These are phyloP conservation scores for Formica selysi DNA, from an alignment of 1,140 invertebrate species.

Conservation along the genomic window DNA sequence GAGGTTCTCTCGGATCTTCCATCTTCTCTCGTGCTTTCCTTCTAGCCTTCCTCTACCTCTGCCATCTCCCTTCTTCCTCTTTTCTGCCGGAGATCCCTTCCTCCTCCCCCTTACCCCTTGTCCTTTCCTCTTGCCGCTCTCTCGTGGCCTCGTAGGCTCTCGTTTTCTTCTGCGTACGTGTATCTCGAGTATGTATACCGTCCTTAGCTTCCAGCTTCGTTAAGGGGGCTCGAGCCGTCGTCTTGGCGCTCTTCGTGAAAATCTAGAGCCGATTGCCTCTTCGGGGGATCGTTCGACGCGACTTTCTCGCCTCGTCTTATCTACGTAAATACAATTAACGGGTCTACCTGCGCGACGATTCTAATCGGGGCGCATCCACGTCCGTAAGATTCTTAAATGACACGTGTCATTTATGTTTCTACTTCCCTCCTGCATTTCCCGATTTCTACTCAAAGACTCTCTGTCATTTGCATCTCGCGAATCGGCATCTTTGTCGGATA, in stretches of 20 bases:
- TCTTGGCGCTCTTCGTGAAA: constrained; percentile 69
- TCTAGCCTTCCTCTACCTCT: background rate
- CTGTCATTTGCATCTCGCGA: background rate
- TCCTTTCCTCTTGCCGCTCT: constrained; percentile 38
- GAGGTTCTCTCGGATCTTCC: constrained; percentile 27
- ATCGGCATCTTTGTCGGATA: constrained; percentile 10
- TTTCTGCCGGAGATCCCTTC: constrained; percentile 21
- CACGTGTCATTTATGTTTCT: background rate
- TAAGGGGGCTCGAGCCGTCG: constrained; percentile 73
- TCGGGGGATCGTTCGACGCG: constrained; percentile 42
- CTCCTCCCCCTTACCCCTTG: background rate
- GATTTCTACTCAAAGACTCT: background rate
- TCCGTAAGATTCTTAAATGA: constrained; percentile 17
- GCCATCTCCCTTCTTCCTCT: background rate
- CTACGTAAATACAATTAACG: constrained; percentile 50
- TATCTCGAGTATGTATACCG: constrained; percentile 45
- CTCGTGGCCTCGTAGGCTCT: constrained; percentile 64
- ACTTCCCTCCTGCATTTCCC: background rate
- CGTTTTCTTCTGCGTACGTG: constrained; percentile 66
- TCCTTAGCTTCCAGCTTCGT: constrained; percentile 71
- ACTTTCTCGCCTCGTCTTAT: constrained; percentile 12
- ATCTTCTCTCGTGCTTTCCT: background rate
- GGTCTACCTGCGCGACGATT: constrained; percentile 5
- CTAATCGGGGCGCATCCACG: background rate
- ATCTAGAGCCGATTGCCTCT: constrained; percentile 52